phyloP scores from a whole-genome alignment of 2,797 vertebrate genomes.

The Coracias cyanogaster region DNA sequence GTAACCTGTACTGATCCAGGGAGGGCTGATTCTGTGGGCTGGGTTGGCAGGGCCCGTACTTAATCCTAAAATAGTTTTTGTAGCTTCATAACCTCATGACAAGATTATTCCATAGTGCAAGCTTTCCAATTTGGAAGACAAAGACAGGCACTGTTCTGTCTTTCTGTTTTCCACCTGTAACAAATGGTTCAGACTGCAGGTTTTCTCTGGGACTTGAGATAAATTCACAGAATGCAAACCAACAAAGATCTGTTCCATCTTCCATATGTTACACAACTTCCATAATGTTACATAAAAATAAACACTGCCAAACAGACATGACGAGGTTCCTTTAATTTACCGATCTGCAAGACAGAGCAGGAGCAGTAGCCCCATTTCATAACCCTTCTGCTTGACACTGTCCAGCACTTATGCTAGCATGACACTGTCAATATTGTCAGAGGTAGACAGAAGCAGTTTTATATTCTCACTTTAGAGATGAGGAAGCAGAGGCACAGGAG shows the following conservation, averaged over 20 bases:
- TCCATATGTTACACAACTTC: slow-evolving; percentile 17
- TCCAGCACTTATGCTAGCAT: background rate
- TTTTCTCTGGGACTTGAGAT: background rate
- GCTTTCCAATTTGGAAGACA: background rate
- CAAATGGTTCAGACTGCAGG: background rate
- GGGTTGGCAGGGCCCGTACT: background rate
- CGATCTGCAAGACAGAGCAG: background rate
- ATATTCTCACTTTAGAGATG: background rate
- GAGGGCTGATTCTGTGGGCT: slow-evolving; percentile 5
- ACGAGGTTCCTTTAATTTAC: background rate
- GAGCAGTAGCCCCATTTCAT: background rate
- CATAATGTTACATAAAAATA: slow-evolving; percentile 36
- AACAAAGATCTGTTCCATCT: background rate
- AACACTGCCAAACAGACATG: background rate
- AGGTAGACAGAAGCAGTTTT: background rate
- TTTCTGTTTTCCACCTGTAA: slow-evolving; percentile 33
- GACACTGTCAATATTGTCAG: background rate
- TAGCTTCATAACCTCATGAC: slow-evolving; percentile 20
- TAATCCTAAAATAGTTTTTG: slow-evolving; percentile 49
- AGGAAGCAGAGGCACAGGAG: background rate
- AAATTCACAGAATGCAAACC: slow-evolving; percentile 15
- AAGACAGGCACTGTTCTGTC: background rate
- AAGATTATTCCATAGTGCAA: slow-evolving; percentile 18
- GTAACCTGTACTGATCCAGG: background rate
- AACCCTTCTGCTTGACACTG: background rate